Evolutionary conservation across 2,797 vertebrate species (phyloP).

Genomic region (Acipenser transmontanus): DNA sequence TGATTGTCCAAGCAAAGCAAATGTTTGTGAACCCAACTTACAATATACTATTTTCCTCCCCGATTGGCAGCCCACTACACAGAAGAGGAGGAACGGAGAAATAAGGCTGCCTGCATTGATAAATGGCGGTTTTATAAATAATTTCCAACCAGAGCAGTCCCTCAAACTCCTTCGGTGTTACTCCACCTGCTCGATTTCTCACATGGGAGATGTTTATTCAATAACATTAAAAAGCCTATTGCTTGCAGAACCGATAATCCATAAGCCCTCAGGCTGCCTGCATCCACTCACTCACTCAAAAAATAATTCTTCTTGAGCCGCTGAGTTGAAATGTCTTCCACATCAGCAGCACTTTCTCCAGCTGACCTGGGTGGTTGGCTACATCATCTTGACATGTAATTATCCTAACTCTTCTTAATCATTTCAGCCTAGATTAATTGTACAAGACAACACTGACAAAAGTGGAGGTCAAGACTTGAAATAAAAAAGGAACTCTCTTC

Average conservation of each 20-base stretch:
- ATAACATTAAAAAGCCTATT: slow-evolving; percentile 70
- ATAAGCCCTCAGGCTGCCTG: slow-evolving; percentile 58
- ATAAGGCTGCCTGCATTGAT: slow-evolving; percentile 52
- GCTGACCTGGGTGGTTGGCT: slow-evolving; percentile 83
- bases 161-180: slow-evolving; percentile 50
- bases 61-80: slow-evolving; percentile 69
- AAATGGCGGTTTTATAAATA: slow-evolving; percentile 56
- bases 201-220: slow-evolving; percentile 70
- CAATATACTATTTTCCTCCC: slow-evolving; percentile 72
- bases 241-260: slow-evolving; percentile 69
- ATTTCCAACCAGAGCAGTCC: slow-evolving; percentile 44
- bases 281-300: slow-evolving; percentile 51
- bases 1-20: slow-evolving; percentile 56
- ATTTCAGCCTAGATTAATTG: slow-evolving; percentile 77
- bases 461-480: slow-evolving; percentile 65
- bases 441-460: slow-evolving; percentile 55
- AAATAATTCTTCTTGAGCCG: slow-evolving; percentile 28
- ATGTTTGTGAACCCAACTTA: slow-evolving; percentile 61
- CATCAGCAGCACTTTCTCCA: slow-evolving; percentile 63
- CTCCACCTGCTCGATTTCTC: slow-evolving; percentile 61
- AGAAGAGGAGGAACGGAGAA: slow-evolving; percentile 63
- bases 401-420: slow-evolving; percentile 96
- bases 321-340: slow-evolving; percentile 29
- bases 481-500: slow-evolving; percentile 50
- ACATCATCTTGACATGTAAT: slow-evolving; percentile 98